Evolutionary conservation across 92 coral and sea anemone genomes (phyloP), one percentile per base, ranked within the genome.

Genomic region (Meandrina meandrites): DNA sequence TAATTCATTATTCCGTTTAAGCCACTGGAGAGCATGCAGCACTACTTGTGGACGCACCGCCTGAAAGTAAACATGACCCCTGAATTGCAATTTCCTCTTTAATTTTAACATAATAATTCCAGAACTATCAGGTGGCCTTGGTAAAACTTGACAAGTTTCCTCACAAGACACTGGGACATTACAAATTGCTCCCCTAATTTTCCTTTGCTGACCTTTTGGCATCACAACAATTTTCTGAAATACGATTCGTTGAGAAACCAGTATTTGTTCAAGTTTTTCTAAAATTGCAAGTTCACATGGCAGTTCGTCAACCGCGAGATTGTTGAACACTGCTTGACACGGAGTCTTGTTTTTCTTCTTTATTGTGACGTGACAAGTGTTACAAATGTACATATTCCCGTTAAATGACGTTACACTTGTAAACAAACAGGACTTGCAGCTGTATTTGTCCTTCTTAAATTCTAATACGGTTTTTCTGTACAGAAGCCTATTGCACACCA

Each of bases 61-160:
- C 54, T 84, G 84, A 34, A 84, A 84, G 48, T 84, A 84, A 13
- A 84, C 88, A 75, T 84, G 84, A 47, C 88, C 88, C 56, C 84
- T 84, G 16, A 75, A 84, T 15, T n/a, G n/a, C n/a, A n/a, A n/a
- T n/a, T n/a, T n/a, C n/a, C n/a, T n/a, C n/a, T n/a, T n/a, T n/a
- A n/a, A 34, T 56, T 84, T 89, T 56, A 89, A n/a, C 81, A 89
- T 34, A 15, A 89, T 89, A 22, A 86, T 89, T 19, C 92, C 87
- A 22, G 87, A 84, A 15, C 82, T 71, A 12, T 84, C 68, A 22
- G 87, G 69, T 9, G 86, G 86, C 9, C 86, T 18, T 28, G 86
- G 86, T 32, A 81, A 37, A 21, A 32, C 78, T 7, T n/a, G 18
- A 62, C 71, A 79, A 0, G 45, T 82, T 28, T 82, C 27, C 6